Evolutionary conservation across 2,113 vertebrate species (phyloP).

Genomic region (Reinhardtius hippoglossoides): DNA sequence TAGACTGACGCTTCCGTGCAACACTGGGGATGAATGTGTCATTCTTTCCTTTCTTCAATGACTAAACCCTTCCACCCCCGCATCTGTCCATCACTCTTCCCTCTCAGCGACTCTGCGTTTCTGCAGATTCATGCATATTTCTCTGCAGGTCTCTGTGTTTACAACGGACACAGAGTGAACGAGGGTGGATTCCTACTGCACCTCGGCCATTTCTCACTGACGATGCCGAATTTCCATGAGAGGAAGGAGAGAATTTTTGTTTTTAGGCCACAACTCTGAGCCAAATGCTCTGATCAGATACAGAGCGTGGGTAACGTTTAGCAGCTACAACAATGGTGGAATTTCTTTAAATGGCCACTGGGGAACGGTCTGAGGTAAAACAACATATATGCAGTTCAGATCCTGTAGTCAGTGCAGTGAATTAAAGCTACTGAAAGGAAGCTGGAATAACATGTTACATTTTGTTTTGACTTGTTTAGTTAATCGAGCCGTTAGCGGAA

Average conservation of each 20-base stretch:
- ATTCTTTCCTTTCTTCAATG: background rate
- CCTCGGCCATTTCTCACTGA: constrained; percentile 14
- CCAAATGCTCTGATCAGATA: constrained; percentile 21
- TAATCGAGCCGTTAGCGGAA: background rate
- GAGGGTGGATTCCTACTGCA: background rate
- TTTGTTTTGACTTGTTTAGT: background rate
- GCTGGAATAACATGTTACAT: background rate
- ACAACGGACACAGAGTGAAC: constrained; percentile 13
- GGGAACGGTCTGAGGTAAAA: background rate
- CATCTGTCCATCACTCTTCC: constrained; percentile 18
- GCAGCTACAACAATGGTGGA: background rate
- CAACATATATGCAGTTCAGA: background rate
- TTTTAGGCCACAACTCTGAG: constrained; percentile 1
- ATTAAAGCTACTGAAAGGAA: background rate
- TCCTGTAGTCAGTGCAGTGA: background rate
- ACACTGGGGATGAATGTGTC: background rate
- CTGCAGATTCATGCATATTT: constrained; percentile 19
- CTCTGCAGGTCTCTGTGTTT: constrained; percentile 3
- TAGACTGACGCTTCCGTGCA: background rate
- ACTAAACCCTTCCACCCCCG: background rate
- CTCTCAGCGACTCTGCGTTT: background rate
- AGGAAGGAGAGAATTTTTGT: constrained; percentile 4
- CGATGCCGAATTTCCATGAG: constrained; percentile 23
- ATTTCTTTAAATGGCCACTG: constrained; percentile 15
- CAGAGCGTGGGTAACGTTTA: background rate